These are phyloP conservation scores for Procavia capensis DNA, from an alignment of 2,113 vertebrate species.

Conservation along the genomic window DNA sequence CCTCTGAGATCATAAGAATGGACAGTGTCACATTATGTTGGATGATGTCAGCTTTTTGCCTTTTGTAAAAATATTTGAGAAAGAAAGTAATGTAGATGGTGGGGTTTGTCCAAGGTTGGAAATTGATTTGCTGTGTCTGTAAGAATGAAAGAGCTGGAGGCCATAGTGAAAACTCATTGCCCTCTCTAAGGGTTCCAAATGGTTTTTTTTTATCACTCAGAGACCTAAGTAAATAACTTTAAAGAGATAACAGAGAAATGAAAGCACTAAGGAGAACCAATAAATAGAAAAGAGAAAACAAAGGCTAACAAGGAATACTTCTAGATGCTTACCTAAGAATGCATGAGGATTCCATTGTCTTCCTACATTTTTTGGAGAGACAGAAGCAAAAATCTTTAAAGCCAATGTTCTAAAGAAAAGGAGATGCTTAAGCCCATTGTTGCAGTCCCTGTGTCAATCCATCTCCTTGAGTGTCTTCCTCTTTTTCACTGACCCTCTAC, in stretches of 20 bases:
- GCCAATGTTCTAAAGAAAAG: not conserved
- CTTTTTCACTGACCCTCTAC: too few species aligned
- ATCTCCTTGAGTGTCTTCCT: too few species aligned
- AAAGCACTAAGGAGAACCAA: not conserved
- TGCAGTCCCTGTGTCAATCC: too few species aligned
- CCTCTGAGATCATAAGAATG: not conserved
- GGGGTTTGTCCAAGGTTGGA: not conserved
- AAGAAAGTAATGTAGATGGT: constrained; percentile 5
- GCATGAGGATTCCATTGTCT: not conserved
- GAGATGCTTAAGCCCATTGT: too few species aligned
- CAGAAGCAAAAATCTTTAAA: not conserved
- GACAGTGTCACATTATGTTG: not conserved
- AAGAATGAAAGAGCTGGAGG: not conserved
- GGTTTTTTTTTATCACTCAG: not conserved
- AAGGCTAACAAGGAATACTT: not conserved
- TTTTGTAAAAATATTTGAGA: not conserved
- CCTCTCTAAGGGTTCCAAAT: not conserved
- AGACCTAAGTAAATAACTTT: not conserved
- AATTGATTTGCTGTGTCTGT: not conserved
- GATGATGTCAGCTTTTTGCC: not conserved
- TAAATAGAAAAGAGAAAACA: not conserved
- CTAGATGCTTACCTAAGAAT: not conserved
- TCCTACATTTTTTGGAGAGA: not conserved
- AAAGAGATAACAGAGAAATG: not conserved
- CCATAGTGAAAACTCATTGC: not conserved